These are phyloP conservation scores for Neoniphon sammara DNA, from an alignment of 2,797 vertebrate species.

Conservation along the genomic window DNA sequence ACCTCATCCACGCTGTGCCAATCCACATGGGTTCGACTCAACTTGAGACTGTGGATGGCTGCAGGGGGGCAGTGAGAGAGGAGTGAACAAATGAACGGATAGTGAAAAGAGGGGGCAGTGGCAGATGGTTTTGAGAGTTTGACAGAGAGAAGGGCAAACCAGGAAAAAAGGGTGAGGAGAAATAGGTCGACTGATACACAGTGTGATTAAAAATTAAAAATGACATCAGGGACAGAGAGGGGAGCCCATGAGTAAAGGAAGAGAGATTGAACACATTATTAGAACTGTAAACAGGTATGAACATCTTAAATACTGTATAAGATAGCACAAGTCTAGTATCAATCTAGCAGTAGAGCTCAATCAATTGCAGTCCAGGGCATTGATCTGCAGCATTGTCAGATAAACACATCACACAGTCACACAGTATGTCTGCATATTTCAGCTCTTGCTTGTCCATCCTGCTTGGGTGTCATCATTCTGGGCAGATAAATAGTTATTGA, in stretches of 20 bases:
- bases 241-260: neutral
- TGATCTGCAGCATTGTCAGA: conserved; percentile 68
- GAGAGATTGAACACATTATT: conserved; percentile 14
- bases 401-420: conserved; percentile 53
- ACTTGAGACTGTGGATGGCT: conserved; percentile 94
- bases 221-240: neutral
- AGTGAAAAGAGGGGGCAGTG: conserved; percentile 5
- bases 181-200: conserved; percentile 9
- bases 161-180: neutral
- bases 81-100: conserved; percentile 38
- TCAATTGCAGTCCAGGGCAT: conserved; percentile 70
- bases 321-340: conserved; percentile 24
- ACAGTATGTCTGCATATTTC: conserved; percentile 64
- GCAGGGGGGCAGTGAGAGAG: conserved; percentile 55
- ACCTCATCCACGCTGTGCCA: conserved; percentile 98
- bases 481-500: neutral
- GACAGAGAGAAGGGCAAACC: conserved; percentile 5
- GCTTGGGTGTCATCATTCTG: conserved; percentile 12
- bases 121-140: conserved; percentile 15
- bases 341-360: conserved; percentile 62
- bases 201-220: conserved; percentile 5
- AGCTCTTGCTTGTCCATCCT: conserved; percentile 70
- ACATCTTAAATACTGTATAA: conserved; percentile 22
- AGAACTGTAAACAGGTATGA: conserved; percentile 16
- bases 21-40: conserved; percentile 96